Conservation (phyloP, 1,140 invertebrate genomes). For the Doryteuthis pealeii region DNA sequence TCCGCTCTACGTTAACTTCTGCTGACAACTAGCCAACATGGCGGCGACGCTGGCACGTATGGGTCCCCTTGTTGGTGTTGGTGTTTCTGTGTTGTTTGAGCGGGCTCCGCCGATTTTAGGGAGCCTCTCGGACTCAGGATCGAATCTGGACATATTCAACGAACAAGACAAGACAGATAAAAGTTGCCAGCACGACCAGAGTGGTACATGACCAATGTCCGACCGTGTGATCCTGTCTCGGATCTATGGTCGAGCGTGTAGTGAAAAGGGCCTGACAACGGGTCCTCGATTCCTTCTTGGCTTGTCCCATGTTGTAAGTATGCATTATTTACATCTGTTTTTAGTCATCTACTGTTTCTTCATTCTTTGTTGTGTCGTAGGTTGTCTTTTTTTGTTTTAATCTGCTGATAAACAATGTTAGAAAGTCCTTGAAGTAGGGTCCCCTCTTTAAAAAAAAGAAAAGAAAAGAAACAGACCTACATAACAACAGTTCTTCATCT, state of each 20-base stretch:
- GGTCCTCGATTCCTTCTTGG: constrained; percentile 53
- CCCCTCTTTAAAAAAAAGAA: too few relatives aligned
- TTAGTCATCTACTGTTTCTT: background rate
- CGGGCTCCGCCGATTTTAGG: constrained; percentile 15
- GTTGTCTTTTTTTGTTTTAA: background rate
- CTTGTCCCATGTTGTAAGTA: constrained; percentile 55
- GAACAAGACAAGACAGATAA: constrained; percentile 37
- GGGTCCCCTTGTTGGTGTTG: background rate
- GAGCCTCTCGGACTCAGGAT: constrained; percentile 24
- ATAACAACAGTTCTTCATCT: too few relatives aligned
- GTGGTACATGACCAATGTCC: constrained; percentile 38
- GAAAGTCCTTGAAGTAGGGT: too few relatives aligned
- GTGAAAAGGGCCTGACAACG: constrained; percentile 44
- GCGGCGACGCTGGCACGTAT: background rate
- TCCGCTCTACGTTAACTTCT: too few relatives aligned
- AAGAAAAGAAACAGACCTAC: too few relatives aligned
- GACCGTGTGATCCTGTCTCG: constrained; percentile 51
- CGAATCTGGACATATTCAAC: constrained; percentile 35
- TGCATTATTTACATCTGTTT: background rate
- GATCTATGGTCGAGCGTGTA: constrained; percentile 54
- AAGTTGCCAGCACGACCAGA: constrained; percentile 25
- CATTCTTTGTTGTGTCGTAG: background rate
- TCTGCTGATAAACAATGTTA: background rate
- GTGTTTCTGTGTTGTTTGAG: constrained; percentile 7
- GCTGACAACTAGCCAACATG: background rate